Percentiles rank a stretch among this genome's conserved stretches.
phyloP scores from a whole-genome alignment of 2,888 invertebrate genomes.

The Noctua janthina region DNA sequence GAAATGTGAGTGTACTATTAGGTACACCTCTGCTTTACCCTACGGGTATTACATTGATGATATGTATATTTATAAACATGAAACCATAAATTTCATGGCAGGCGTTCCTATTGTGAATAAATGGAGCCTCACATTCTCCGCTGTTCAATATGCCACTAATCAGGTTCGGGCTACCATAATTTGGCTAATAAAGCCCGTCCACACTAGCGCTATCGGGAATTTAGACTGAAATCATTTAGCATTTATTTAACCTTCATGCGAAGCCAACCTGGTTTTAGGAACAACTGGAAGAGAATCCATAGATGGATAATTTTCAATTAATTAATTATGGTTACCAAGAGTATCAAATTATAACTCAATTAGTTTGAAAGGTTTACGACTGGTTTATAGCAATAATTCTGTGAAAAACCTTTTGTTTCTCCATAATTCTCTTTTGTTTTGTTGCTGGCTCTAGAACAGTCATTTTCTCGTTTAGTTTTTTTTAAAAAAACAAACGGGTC shows the following conservation, averaged over 20 bases:
- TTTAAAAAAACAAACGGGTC: too few relatives aligned
- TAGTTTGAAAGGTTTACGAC: conserved; percentile 19
- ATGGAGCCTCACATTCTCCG: background rate
- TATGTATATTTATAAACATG: background rate
- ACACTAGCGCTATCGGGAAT: background rate
- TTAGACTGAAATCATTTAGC: conserved; percentile 23
- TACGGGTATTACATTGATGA: too few relatives aligned
- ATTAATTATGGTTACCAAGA: conserved; percentile 37
- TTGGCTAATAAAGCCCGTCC: background rate
- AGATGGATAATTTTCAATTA: conserved; percentile 17
- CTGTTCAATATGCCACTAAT: background rate
- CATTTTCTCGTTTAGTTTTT: conserved; percentile 10
- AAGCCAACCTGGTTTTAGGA: conserved; percentile 1
- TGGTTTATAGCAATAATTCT: background rate
- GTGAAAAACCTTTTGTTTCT: conserved; percentile 10
- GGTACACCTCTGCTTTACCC: too few relatives aligned
- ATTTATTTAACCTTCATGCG: conserved; percentile 9
- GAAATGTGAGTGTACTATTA: too few relatives aligned
- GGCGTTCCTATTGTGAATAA: background rate
- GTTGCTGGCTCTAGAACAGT: background rate
- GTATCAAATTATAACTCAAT: conserved; percentile 46
- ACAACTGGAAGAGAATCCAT: conserved; percentile 22
- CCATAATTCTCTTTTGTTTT: background rate
- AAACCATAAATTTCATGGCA: background rate
- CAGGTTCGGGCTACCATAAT: conserved; percentile 6